Evolutionary conservation across 2,797 vertebrate species (phyloP).

Genomic region (Chloroceryle amazona): DNA sequence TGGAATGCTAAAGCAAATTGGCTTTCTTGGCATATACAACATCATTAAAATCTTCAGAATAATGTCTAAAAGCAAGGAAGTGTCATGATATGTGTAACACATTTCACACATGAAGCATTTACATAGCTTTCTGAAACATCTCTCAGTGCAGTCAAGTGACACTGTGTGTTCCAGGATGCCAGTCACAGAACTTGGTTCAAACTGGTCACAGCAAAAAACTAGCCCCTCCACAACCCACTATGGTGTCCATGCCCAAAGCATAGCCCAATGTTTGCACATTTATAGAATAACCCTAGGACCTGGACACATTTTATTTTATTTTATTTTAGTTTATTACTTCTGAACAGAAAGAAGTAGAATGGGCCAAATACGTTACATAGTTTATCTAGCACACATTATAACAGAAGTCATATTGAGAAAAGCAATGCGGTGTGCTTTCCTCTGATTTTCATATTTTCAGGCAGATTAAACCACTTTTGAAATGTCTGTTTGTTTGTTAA

Average conservation of each 20-base stretch:
- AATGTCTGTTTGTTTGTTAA: constrained; percentile 70
- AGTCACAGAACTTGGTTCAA: neutral
- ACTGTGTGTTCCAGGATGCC: neutral
- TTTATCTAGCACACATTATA: neutral
- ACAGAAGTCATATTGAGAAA: constrained; percentile 43
- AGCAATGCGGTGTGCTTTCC: constrained; percentile 44
- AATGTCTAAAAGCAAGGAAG: neutral
- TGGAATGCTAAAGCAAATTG: constrained; percentile 1
- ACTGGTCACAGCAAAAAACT: neutral
- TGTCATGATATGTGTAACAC: neutral
- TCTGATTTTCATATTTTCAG: constrained; percentile 63
- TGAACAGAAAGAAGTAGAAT: neutral
- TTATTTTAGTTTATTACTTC: neutral
- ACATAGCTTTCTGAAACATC: neutral
- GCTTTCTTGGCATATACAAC: constrained; percentile 2
- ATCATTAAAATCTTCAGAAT: constrained; percentile 8
- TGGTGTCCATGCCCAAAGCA: neutral
- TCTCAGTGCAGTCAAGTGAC: neutral
- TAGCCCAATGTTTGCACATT: neutral
- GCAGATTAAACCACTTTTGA: constrained; percentile 71
- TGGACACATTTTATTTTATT: neutral
- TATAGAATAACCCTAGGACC: neutral
- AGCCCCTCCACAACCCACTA: neutral
- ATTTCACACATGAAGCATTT: neutral
- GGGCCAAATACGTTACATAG: neutral